Base-by-base conservation (phyloP, 2,797 vertebrate genomes). In the Pelodytes ibericus region DNA sequence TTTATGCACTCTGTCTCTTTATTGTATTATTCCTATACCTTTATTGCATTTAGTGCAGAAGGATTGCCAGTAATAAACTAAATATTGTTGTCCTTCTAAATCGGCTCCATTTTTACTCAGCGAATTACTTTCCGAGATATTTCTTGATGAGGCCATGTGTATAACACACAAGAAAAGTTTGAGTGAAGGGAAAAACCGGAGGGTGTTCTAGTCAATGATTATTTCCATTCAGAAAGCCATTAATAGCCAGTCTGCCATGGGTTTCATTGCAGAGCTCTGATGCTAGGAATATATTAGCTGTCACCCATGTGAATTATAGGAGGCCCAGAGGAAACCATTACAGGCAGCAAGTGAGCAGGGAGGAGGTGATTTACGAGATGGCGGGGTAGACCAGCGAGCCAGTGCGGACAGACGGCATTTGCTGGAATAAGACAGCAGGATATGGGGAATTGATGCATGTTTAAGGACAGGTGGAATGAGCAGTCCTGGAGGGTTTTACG, bases 281-380 rank as follows among this genome's bases (percentile, higher is more conserved):
- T 39, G 44, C 58, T 47, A 58, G 71, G 64, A 73, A 79, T 63
- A 65, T 77, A 70, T 77, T 69, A 60, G 49, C 51, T 71, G 75
- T 81, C 71, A 60, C 65, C 75, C 71, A 68, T 5, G 44, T 79
- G 64, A 79, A 79, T 69, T 79, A 79, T 79, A 63, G 58, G 24
- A 69, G 58, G 58, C 77, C 77, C 77, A 79, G 47, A 79, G 77
- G 71, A 79, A 79, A 27, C 77, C 64, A 79, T 73, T 74, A 79
- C 57, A 67, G 77, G 64, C 71, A 69, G n/a, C 16, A 9, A 62
- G 64, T 62, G 47, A 73, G 71, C 65, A 18, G 41, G 61, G 47
- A 53, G 71, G 33, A 67, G 25, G 71, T 79, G 77, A 79, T 73
- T 79, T 79, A 79, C 25, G 77, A 58, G 57, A 79, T 79, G 77